A percentile compares a stretch with the other conserved stretches of the same genome.
Conservation (phyloP, 2,113 vertebrate species). For the Myotis brandtii region DNA sequence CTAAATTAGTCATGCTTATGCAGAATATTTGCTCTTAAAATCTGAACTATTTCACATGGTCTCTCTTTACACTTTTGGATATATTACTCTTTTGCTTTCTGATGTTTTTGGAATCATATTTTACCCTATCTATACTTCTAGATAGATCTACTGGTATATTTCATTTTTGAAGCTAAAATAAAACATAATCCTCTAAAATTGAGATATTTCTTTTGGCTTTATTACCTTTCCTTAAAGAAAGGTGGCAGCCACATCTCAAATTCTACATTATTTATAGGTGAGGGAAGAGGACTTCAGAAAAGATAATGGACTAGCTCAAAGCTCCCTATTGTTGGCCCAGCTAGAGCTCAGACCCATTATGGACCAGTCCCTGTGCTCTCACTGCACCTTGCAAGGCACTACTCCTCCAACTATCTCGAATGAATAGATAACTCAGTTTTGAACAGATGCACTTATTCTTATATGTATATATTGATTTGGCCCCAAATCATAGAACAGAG, state of each 20-base stretch:
- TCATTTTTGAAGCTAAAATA: conserved; percentile 3
- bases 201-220: neutral
- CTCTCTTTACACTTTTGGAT: neutral
- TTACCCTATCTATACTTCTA: neutral
- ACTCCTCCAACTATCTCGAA: neutral
- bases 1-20: conserved; percentile 27
- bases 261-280: neutral
- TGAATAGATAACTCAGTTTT: neutral
- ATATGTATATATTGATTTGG: neutral
- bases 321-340: neutral
- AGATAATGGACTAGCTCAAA: neutral
- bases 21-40: conserved; percentile 8
- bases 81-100: neutral
- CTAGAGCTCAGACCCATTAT: neutral
- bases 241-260: neutral
- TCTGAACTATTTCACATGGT: neutral
- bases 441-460: neutral
- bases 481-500: neutral
- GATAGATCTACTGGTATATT: neutral
- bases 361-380: neutral
- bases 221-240: neutral
- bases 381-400: neutral
- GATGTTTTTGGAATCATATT: neutral
- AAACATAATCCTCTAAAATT: neutral
- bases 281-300: neutral